Evolutionary conservation across 2,113 vertebrate species (phyloP).

Genomic region (Etia nguti): DNA sequence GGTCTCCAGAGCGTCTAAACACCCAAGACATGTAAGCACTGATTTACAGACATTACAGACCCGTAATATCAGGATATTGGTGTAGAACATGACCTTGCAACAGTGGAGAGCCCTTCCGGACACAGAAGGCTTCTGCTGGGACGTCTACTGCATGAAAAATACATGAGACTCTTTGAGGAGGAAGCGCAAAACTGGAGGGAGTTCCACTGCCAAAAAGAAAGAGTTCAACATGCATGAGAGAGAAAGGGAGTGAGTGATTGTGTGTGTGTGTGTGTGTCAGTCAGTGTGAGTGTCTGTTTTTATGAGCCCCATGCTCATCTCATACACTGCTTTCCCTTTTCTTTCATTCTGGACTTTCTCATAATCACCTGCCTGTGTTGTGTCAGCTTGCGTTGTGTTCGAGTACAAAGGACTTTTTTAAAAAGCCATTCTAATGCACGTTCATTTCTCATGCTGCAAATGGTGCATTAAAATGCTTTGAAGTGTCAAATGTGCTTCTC

Average conservation of each 20-base stretch:
- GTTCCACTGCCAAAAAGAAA: conserved; percentile 7
- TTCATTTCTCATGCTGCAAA: conserved; percentile 28
- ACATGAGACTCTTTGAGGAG: neutral
- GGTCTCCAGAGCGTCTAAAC: neutral
- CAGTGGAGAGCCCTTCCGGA: neutral
- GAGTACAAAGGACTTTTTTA: conserved; percentile 5
- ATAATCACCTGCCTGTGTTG: neutral
- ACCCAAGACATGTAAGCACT: neutral
- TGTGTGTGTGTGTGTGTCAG: neutral
- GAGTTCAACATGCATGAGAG: neutral
- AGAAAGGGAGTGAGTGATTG: neutral
- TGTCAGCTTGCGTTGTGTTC: conserved; percentile 8
- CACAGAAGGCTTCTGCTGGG: neutral
- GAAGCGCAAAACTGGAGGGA: neutral
- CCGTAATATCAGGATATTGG: neutral
- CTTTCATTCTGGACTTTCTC: neutral
- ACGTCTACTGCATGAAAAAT: conserved; percentile 44
- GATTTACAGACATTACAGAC: neutral
- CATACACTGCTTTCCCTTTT: neutral
- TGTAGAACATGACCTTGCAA: conserved; percentile 28
- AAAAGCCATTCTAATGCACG: neutral
- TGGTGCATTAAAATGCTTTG: conserved; percentile 45
- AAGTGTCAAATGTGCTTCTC: conserved; percentile 44
- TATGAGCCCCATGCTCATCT: conserved; percentile 2
- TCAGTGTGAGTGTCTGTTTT: neutral